phyloP scores from a whole-genome alignment of 2,113 vertebrate genomes.

The Sakesphorus luctuosus region DNA sequence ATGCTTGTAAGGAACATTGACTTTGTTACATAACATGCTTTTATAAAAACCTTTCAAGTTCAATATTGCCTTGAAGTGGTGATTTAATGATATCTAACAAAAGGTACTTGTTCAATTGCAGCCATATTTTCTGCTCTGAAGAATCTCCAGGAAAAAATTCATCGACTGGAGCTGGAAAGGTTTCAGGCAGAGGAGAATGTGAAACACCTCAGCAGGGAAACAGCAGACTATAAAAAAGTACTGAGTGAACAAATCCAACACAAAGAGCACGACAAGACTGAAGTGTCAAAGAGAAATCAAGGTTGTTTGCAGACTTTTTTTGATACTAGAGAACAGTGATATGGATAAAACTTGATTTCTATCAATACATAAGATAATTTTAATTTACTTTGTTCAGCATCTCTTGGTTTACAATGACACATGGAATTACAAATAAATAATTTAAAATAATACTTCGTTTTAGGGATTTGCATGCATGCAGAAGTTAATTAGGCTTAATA shows the following conservation, averaged over 20 bases:
- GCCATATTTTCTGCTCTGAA: constrained; percentile 90
- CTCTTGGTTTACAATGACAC: not conserved
- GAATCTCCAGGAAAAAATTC: constrained; percentile 85
- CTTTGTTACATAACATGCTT: not conserved
- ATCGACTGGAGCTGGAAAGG: constrained; percentile 84
- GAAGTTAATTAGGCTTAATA: not conserved
- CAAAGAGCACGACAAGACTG: constrained; percentile 65
- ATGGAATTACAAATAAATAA: not conserved
- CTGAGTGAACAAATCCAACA: constrained; percentile 72
- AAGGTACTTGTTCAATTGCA: constrained; percentile 54
- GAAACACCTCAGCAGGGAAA: constrained; percentile 75
- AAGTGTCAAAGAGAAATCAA: constrained; percentile 73
- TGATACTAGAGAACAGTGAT: not conserved
- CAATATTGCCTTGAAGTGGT: not conserved
- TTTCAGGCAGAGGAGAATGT: constrained; percentile 79
- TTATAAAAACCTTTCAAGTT: not conserved
- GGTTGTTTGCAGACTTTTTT: constrained; percentile 43
- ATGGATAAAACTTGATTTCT: not conserved
- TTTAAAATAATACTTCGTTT: not conserved
- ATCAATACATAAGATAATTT: not conserved
- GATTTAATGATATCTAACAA: not conserved
- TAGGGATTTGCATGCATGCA: not conserved
- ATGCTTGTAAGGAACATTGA: not conserved
- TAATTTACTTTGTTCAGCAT: not conserved
- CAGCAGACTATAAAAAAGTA: constrained; percentile 74